Conservation (phyloP, 30 jellyfish, hydroid and myxozoan genomes). For the Pelagia noctiluca region DNA sequence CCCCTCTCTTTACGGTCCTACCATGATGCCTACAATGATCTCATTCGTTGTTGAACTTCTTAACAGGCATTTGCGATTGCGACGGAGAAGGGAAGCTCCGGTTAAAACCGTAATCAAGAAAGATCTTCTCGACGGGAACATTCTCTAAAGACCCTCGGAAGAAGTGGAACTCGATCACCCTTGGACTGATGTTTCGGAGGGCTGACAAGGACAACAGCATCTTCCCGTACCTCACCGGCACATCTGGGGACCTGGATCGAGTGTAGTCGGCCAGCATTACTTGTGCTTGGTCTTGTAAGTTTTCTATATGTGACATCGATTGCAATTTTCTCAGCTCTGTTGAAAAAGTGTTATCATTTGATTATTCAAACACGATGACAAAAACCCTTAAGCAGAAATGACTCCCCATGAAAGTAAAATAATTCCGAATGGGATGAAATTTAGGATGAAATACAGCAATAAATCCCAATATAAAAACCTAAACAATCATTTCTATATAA, state of each 20-base stretch:
- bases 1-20: no score
- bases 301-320: slow-evolving; percentile 67
- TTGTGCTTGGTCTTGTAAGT: slow-evolving; percentile 86
- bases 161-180: slow-evolving; percentile 66
- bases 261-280: slow-evolving; percentile 76
- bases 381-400: not conserved
- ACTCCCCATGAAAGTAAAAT: no score
- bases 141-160: slow-evolving; percentile 72
- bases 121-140: slow-evolving; percentile 58
- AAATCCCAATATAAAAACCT: no score
- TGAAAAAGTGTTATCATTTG: no score
- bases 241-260: slow-evolving; percentile 59
- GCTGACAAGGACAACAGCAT: slow-evolving; percentile 70
- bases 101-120: slow-evolving; percentile 55
- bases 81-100: slow-evolving; percentile 27
- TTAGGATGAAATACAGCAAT: no score
- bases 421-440: no score
- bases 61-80: slow-evolving; percentile 3
- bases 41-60: slow-evolving; percentile 34
- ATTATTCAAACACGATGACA: no score
- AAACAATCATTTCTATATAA: no score
- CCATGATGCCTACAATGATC: no score
- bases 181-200: slow-evolving; percentile 47
- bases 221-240: slow-evolving; percentile 75
- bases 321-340: slow-evolving; percentile 69